phyloP scores from a whole-genome alignment of 2,797 vertebrate genomes.

The Sus cebifrons region DNA sequence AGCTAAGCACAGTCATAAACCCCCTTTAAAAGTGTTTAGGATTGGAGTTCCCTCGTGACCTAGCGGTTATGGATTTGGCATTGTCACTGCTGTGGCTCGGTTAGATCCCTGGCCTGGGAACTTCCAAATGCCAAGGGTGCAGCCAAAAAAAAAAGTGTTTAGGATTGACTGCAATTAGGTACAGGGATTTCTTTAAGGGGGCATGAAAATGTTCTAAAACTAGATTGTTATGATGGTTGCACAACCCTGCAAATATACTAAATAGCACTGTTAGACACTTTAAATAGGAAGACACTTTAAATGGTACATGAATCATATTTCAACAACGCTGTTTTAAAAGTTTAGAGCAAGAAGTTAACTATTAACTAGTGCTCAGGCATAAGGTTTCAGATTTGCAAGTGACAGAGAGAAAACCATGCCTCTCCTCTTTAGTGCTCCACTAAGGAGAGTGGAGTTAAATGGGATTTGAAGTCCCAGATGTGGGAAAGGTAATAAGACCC shows the following conservation, averaged over 20 bases:
- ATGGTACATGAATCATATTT: background rate
- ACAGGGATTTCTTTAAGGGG: background rate
- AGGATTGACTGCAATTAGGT: background rate
- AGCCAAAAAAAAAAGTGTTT: background rate
- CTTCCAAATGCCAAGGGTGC: too few relatives aligned
- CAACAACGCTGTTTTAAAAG: background rate
- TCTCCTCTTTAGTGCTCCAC: background rate
- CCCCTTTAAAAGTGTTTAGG: background rate
- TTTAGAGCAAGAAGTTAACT: background rate
- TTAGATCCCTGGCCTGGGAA: too few relatives aligned
- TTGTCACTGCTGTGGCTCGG: too few relatives aligned
- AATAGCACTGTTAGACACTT: background rate
- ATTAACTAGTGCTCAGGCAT: background rate
- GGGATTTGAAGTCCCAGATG: background rate
- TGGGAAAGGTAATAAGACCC: background rate
- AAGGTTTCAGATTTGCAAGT: background rate
- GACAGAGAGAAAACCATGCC: background rate
- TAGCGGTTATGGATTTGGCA: too few relatives aligned
- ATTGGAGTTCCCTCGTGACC: background rate
- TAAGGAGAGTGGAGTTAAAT: background rate
- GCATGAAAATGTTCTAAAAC: background rate
- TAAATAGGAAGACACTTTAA: background rate
- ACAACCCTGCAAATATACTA: background rate
- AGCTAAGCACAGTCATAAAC: background rate
- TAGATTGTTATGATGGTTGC: background rate